These are phyloP conservation scores for Diadegma fenestrale DNA, from an alignment of 2,888 invertebrate genomes.

Conservation along the genomic window DNA sequence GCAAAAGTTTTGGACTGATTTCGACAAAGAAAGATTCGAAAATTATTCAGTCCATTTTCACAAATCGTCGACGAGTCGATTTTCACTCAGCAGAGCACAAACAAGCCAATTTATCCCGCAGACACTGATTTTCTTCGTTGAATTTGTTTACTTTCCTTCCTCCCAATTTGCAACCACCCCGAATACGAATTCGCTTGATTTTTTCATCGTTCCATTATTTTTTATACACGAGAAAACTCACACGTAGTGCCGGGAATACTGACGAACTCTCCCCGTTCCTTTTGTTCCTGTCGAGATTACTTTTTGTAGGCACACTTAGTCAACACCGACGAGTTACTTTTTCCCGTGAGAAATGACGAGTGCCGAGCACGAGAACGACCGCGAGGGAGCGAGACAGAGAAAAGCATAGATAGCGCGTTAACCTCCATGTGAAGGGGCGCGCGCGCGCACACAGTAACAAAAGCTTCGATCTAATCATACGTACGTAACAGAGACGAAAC, in stretches of 20 bases:
- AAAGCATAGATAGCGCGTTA: conserved; percentile 61
- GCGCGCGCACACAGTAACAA: conserved; percentile 65
- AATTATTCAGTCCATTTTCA: neutral
- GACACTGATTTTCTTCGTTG: neutral
- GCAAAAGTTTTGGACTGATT: neutral
- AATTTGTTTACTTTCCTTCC: conserved; percentile 10
- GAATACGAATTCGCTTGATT: neutral
- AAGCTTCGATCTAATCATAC: conserved; percentile 68
- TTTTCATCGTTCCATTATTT: neutral
- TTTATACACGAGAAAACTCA: neutral
- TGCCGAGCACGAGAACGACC: conserved; percentile 8
- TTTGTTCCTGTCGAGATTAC: conserved; percentile 12
- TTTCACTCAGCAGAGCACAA: neutral
- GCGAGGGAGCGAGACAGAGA: conserved; percentile 22
- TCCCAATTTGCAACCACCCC: neutral
- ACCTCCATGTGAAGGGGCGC: conserved; percentile 62
- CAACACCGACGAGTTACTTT: conserved; percentile 45
- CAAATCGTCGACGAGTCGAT: neutral
- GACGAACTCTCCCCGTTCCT: neutral
- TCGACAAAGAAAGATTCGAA: neutral
- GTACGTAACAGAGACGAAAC: conserved; percentile 45
- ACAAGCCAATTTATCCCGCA: neutral
- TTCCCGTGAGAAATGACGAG: conserved; percentile 45
- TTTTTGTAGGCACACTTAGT: conserved; percentile 41
- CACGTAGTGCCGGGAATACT: neutral